These are phyloP conservation scores for Jordanella pulchra DNA, from an alignment of 2,797 vertebrate species.

Conservation along the genomic window DNA sequence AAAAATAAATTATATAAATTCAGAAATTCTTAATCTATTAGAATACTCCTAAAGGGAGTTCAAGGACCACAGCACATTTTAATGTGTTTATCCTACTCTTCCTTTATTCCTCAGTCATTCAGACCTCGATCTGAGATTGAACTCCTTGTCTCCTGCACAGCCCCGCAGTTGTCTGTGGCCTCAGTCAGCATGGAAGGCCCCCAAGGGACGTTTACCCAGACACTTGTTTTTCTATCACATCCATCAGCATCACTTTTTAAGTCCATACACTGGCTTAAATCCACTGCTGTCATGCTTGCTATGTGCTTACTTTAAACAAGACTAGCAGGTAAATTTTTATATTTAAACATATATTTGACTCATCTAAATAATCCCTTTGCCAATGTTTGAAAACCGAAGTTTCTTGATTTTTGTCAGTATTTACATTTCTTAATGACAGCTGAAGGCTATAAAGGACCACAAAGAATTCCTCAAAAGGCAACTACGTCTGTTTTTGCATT, in stretches of 20 bases:
- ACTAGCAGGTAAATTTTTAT: slow-evolving; percentile 22
- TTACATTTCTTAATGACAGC: slow-evolving; percentile 37
- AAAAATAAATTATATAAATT: background rate
- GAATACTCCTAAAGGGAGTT: background rate
- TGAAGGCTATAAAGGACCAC: slow-evolving; percentile 20
- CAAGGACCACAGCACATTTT: background rate
- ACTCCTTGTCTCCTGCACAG: slow-evolving; percentile 66
- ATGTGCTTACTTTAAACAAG: slow-evolving; percentile 25
- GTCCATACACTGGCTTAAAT: slow-evolving; percentile 56
- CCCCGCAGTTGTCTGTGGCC: slow-evolving; percentile 59
- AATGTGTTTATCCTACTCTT: background rate
- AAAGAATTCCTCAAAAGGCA: slow-evolving; percentile 53
- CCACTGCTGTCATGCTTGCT: slow-evolving; percentile 42
- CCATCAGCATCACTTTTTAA: slow-evolving; percentile 72
- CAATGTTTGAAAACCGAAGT: slow-evolving; percentile 12
- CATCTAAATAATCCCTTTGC: slow-evolving; percentile 2
- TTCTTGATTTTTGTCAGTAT: slow-evolving; percentile 23
- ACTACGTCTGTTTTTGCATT: slow-evolving; percentile 37
- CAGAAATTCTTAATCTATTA: background rate
- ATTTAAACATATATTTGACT: slow-evolving; percentile 24
- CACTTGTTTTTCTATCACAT: slow-evolving; percentile 74
- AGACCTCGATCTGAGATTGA: slow-evolving; percentile 72
- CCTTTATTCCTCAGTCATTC: slow-evolving; percentile 59
- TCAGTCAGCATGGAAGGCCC: slow-evolving; percentile 66
- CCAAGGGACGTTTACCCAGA: slow-evolving; percentile 65